Base-by-base conservation (phyloP, 2,888 invertebrate genomes). In the Chymomyza caudatula region DNA sequence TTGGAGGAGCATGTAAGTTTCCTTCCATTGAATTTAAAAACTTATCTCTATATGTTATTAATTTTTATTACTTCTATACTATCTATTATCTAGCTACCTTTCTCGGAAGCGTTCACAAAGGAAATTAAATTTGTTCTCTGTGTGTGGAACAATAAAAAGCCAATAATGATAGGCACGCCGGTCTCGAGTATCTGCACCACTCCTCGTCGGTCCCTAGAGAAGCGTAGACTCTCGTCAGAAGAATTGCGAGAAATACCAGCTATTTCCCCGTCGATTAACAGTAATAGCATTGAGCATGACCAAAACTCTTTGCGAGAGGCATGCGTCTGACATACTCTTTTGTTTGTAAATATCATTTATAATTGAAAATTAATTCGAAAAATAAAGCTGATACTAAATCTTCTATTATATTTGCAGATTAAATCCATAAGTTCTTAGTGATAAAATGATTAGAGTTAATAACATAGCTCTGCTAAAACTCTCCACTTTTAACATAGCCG, bases 1-100 rank as follows among this genome's bases (percentile, higher is more conserved):
- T 93, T 94, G 0, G 93, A 94, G 67, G 94, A 95, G 88, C 94
- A 93, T 91, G 96, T 96, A 86, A 75, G 76, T 58, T 0, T 0
- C 2, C 1, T 25, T 4, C 2, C 1, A 22, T 4, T 22, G 4
- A n/a, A 2, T 52, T 4, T 49, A 23, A 47, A n/a, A 57, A 1
- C 20, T 8, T 53, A 42, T 63, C 19, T 29, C 17, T 49, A 62
- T 19, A 4, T 52, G 42, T 44, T 59, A 15, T n/a, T 29, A 37
- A 17, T 22, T 15, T 25, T 23, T 13, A 37, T 37, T 13, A 44
- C 15, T 15, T 3, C 3, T 4, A 6, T 47, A 2, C 19, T n/a
- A n/a, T n/a, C 15, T 3, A 17, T 47, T 47, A 6, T 15, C 44
- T 43, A 87, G 83, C 63, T 86, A 1, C 68, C 76, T 0, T 77